Conservation (phyloP, 64 coral and sea anemone genomes). For the Acropora tenuis region DNA sequence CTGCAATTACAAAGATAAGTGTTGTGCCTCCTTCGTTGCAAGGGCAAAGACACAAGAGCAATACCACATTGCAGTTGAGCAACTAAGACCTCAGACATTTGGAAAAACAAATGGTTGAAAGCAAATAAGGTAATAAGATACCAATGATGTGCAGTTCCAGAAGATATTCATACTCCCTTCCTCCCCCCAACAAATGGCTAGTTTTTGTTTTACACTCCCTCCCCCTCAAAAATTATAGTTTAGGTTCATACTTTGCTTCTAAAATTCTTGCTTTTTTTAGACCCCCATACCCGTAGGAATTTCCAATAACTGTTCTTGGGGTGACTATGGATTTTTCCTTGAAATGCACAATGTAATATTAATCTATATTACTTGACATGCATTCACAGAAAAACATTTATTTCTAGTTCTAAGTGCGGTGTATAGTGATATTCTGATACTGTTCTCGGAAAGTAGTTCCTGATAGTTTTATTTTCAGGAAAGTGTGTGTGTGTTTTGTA, state of each 20-base stretch:
- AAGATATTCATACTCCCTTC: constrained; percentile 4
- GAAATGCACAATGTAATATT: constrained; percentile 5
- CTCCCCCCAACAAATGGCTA: no score
- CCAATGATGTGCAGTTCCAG: constrained; percentile 10
- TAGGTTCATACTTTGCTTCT: background rate
- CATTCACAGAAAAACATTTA: background rate
- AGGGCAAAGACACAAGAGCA: background rate
- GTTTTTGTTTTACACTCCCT: background rate
- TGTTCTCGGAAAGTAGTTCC: no score
- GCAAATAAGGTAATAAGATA: background rate
- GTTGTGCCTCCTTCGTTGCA: background rate
- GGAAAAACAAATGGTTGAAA: constrained; percentile 39
- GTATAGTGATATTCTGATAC: no score
- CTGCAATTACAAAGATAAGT: background rate
- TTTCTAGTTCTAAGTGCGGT: background rate
- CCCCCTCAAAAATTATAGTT: background rate
- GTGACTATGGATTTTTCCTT: background rate
- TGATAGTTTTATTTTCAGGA: no score
- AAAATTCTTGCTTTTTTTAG: background rate
- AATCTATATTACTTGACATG: background rate
- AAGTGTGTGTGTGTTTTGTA: background rate
- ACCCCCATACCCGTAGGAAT: background rate
- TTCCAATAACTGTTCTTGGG: background rate
- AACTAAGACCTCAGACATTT: constrained; percentile 20
- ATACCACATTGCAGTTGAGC: constrained; percentile 10